A percentile compares a stretch with the other conserved stretches of the same genome.
Evolutionary conservation across 92 coral and sea anemone species (phyloP).

Genomic region (Zoanthus sansibaricus): DNA sequence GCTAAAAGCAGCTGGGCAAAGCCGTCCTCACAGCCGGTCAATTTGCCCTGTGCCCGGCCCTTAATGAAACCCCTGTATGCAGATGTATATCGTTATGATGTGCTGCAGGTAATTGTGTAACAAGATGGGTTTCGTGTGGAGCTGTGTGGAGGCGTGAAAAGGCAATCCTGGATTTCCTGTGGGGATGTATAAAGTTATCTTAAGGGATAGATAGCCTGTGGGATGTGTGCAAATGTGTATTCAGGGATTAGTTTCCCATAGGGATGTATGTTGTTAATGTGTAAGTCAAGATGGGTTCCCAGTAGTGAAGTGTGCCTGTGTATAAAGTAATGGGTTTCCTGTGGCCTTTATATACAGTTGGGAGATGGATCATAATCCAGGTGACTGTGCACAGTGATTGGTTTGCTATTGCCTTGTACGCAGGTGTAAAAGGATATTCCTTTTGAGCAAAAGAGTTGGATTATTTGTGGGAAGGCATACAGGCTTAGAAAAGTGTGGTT

Average conservation of each 20-base stretch:
- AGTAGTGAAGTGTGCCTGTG: constrained; percentile 79
- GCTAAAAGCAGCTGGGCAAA: no score
- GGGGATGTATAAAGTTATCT: background rate
- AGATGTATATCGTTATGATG: no score
- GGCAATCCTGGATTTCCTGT: no score
- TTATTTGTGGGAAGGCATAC: background rate
- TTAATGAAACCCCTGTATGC: no score
- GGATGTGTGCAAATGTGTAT: background rate
- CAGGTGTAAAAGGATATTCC: no score
- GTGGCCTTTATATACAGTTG: no score
- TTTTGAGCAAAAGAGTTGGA: background rate
- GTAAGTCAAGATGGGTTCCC: constrained; percentile 66
- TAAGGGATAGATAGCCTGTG: background rate
- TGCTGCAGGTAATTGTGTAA: background rate
- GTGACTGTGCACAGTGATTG: no score
- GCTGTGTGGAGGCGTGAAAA: no score
- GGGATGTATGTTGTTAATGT: background rate
- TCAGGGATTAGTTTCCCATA: background rate
- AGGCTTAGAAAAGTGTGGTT: background rate
- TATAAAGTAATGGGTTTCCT: background rate
- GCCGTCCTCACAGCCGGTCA: no score
- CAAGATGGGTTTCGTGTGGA: background rate
- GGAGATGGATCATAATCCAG: no score
- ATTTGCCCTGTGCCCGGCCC: no score
- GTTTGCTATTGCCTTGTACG: no score